Conservation (phyloP, 2,113 vertebrate species). For the Azemiops feae region DNA sequence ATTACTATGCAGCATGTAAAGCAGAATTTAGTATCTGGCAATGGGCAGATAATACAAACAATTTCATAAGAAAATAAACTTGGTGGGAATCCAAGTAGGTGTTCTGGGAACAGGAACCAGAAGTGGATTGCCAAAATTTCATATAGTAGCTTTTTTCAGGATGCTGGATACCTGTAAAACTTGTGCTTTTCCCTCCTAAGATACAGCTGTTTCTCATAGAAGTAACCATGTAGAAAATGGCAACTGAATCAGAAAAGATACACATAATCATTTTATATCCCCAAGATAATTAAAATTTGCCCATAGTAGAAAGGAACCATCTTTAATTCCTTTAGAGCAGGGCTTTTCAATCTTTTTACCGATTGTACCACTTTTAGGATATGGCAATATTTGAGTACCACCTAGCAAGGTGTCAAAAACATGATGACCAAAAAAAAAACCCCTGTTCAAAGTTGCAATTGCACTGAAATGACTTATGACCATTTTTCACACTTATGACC, state of each 20-base stretch:
- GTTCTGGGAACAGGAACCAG: not conserved
- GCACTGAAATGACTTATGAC: too few species aligned
- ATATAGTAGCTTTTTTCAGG: not conserved
- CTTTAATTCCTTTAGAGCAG: not conserved
- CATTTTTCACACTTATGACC: too few species aligned
- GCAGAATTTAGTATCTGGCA: not conserved
- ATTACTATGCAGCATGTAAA: not conserved
- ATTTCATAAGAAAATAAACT: not conserved
- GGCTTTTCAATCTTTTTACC: too few species aligned
- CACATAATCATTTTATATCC: not conserved
- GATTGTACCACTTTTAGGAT: too few species aligned
- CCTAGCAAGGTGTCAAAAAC: too few species aligned
- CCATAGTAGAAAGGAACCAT: not conserved
- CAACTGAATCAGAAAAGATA: not conserved
- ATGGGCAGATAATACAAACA: not conserved
- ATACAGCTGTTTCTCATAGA: not conserved
- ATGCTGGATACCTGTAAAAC: not conserved
- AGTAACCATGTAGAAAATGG: not conserved
- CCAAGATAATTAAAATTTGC: not conserved
- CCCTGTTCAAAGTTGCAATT: too few species aligned
- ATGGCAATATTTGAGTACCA: too few species aligned
- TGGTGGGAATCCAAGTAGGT: not conserved
- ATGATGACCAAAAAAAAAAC: too few species aligned
- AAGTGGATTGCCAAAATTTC: not conserved
- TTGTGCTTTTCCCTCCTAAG: rapidly evolving